Conservation (phyloP, 2,797 vertebrate species). For the Natrix natrix region DNA sequence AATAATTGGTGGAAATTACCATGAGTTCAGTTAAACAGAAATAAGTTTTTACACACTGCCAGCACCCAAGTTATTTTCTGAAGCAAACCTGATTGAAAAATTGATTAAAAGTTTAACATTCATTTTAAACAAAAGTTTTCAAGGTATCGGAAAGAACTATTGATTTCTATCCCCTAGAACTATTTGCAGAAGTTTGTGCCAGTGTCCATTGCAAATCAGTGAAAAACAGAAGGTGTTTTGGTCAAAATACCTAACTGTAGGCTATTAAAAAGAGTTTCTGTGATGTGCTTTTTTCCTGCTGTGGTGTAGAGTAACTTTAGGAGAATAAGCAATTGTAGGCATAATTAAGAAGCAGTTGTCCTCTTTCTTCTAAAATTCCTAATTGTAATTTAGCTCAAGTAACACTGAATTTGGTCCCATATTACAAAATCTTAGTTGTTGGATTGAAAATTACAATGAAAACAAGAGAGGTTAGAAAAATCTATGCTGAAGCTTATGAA, state of each 20-base stretch:
- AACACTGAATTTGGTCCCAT: not conserved
- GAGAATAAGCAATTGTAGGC: not conserved
- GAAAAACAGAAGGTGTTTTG: slow-evolving; percentile 6
- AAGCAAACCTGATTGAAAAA: not conserved
- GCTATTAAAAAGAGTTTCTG: slow-evolving; percentile 26
- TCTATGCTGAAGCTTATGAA: not conserved
- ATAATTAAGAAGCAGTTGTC: not conserved
- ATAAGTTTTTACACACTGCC: not conserved
- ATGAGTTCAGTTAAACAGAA: not conserved
- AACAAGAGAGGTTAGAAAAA: not conserved
- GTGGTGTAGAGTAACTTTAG: not conserved
- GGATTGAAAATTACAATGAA: not conserved
- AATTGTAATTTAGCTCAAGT: not conserved
- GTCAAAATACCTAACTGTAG: not conserved
- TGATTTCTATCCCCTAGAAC: slow-evolving; percentile 52
- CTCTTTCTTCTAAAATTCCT: not conserved
- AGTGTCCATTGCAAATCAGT: slow-evolving; percentile 28
- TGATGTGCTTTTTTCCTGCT: not conserved
- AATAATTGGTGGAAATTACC: not conserved
- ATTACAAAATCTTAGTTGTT: not conserved
- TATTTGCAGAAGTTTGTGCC: slow-evolving; percentile 48
- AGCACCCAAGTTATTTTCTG: not conserved
- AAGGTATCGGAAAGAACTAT: slow-evolving; percentile 32
- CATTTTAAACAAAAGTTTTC: not conserved
- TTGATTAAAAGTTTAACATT: slow-evolving; percentile 3